These are phyloP conservation scores for Rhingia rostrata DNA, from an alignment of 2,888 invertebrate genomes.

Conservation along the genomic window DNA sequence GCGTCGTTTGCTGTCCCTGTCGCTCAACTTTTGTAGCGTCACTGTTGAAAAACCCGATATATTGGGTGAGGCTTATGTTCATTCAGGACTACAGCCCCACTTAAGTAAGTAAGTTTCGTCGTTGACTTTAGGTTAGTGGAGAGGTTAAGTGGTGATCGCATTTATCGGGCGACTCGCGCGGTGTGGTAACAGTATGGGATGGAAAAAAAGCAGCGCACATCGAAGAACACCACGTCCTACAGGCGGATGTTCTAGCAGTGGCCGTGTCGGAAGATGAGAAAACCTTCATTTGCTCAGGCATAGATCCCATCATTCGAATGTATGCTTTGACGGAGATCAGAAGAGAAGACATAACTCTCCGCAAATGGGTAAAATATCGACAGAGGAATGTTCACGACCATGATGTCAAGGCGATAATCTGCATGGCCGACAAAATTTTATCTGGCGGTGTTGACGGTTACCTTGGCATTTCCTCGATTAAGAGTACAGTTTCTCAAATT, in stretches of 20 bases:
- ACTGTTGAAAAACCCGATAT: no score
- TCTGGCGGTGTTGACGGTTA: conserved; percentile 93
- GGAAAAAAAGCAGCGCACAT: conserved; percentile 90
- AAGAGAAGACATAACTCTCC: conserved; percentile 83
- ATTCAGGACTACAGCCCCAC: no score
- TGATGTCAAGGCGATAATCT: conserved; percentile 90
- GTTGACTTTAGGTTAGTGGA: no score
- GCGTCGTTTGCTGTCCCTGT: no score
- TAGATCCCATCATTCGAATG: conserved; percentile 91
- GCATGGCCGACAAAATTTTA: conserved; percentile 86
- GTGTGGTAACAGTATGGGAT: conserved; percentile 95
- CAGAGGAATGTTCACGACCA: conserved; percentile 92
- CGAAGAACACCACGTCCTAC: conserved; percentile 91
- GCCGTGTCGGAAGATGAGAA: conserved; percentile 88
- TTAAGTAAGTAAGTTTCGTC: no score
- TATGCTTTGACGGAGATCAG: conserved; percentile 87
- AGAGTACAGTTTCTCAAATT: conserved; percentile 83
- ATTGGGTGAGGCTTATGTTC: no score
- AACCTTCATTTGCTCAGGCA: conserved; percentile 90
- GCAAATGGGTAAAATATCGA: conserved; percentile 92
- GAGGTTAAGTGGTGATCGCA: no score
- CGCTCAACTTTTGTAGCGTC: no score
- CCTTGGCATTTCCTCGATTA: conserved; percentile 88
- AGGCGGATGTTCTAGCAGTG: conserved; percentile 91
- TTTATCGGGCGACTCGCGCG: conserved; percentile 94